phyloP scores from a whole-genome alignment of 1,140 invertebrate species.

The Bombus superbus region DNA sequence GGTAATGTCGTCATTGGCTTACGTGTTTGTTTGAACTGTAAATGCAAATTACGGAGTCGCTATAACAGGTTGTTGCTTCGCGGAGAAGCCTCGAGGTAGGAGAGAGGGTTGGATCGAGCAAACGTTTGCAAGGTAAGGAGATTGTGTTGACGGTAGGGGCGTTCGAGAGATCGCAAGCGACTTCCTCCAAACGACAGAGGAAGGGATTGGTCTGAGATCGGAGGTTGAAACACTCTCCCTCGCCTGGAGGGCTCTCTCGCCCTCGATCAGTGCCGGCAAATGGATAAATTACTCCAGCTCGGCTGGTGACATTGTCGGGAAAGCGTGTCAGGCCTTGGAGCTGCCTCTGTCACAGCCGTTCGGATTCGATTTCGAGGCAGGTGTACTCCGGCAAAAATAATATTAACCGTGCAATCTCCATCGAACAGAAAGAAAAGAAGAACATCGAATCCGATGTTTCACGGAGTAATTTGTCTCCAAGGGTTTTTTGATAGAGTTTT shows the following conservation, averaged over 20 bases:
- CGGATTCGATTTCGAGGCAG: constrained; percentile 27
- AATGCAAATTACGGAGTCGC: constrained; percentile 52
- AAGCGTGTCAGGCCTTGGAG: background rate
- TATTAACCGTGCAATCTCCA: constrained; percentile 13
- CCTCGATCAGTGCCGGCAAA: constrained; percentile 51
- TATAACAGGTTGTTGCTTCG: constrained; percentile 57
- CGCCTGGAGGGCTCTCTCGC: constrained; percentile 9
- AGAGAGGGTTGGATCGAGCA: constrained; percentile 32
- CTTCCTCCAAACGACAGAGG: background rate
- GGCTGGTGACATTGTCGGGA: constrained; percentile 5
- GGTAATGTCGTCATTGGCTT: constrained; percentile 40
- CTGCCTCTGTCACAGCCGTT: constrained; percentile 12
- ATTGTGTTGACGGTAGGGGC: constrained; percentile 20
- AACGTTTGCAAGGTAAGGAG: constrained; percentile 52
- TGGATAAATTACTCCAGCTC: constrained; percentile 53
- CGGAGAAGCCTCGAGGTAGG: background rate
- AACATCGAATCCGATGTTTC: background rate
- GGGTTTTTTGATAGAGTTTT: background rate
- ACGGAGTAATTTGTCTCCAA: constrained; percentile 14
- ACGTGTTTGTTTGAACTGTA: constrained; percentile 52
- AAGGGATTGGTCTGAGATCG: constrained; percentile 48
- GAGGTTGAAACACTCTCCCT: constrained; percentile 36
- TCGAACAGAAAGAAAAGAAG: background rate
- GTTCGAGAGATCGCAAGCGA: constrained; percentile 16
- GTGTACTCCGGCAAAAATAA: constrained; percentile 20